These are phyloP conservation scores for Phylloscopus trochilus DNA, from an alignment of 2,113 vertebrate species.

Conservation along the genomic window DNA sequence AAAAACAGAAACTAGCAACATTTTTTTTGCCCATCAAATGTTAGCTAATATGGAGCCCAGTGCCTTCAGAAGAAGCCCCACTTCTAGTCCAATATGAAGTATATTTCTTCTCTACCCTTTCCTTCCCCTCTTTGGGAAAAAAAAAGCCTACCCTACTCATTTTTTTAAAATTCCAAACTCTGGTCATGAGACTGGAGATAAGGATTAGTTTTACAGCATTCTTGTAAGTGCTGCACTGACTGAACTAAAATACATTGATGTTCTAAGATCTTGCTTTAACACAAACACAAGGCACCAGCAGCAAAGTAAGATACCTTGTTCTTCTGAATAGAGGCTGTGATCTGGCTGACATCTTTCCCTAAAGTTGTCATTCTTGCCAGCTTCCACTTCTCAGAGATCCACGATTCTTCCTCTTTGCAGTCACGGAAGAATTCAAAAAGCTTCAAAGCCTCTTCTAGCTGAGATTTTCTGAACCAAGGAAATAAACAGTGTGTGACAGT, in stretches of 20 bases:
- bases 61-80: neutral
- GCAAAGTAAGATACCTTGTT: slow-evolving; percentile 78
- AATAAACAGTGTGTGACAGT: neutral
- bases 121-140: neutral
- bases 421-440: slow-evolving; percentile 81
- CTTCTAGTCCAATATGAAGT: neutral
- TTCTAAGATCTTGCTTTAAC: neutral
- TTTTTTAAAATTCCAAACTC: neutral
- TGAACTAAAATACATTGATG: neutral
- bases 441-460: slow-evolving; percentile 77
- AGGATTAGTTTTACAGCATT: neutral
- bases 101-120: neutral
- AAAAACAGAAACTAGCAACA: neutral
- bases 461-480: slow-evolving; percentile 69
- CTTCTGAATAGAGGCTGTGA: slow-evolving; percentile 76
- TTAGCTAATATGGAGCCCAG: neutral
- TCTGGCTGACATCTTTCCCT: slow-evolving; percentile 79
- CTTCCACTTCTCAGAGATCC: slow-evolving; percentile 79
- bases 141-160: neutral
- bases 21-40: neutral
- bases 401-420: slow-evolving; percentile 83
- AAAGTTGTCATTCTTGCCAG: slow-evolving; percentile 65
- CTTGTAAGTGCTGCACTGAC: neutral
- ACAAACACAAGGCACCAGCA: neutral
- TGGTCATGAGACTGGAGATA: neutral